These are phyloP conservation scores for Heptascelio sp. DNA, from an alignment of 2,888 invertebrate species.

Conservation along the genomic window DNA sequence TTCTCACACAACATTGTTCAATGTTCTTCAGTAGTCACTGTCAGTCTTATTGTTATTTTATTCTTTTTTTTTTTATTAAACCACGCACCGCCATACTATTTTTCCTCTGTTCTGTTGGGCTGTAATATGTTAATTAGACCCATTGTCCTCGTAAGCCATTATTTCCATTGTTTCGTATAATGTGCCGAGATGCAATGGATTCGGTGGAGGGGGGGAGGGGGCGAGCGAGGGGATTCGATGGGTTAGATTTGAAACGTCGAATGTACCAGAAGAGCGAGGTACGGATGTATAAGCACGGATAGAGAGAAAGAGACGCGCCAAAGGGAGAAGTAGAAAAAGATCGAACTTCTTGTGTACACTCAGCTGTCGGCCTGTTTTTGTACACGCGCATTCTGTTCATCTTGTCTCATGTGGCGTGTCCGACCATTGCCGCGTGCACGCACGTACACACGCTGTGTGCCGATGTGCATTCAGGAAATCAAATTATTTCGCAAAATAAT, in stretches of 20 bases:
- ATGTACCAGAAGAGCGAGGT: conserved; percentile 68
- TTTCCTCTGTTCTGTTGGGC: too few species aligned
- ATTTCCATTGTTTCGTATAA: too few species aligned
- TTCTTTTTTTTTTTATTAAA: too few species aligned
- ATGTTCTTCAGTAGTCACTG: too few species aligned
- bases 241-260: conserved; percentile 77
- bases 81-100: too few species aligned
- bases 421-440: conserved; percentile 15
- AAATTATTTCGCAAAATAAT: not conserved
- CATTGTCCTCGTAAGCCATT: too few species aligned
- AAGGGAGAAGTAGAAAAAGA: conserved; percentile 63
- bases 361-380: conserved; percentile 83
- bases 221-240: conserved; percentile 67
- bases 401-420: conserved; percentile 36
- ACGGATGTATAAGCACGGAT: conserved; percentile 74
- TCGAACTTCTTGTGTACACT: conserved; percentile 82
- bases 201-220: conserved; percentile 71
- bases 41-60: too few species aligned
- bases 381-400: conserved; percentile 70
- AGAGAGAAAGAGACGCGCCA: conserved; percentile 49
- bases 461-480: not conserved
- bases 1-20: too few species aligned
- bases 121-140: too few species aligned
- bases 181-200: conserved; percentile 78
- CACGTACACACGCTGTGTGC: conserved; percentile 13